Conservation (phyloP, 2,113 vertebrate genomes). For the Diglossa brunneiventris region DNA sequence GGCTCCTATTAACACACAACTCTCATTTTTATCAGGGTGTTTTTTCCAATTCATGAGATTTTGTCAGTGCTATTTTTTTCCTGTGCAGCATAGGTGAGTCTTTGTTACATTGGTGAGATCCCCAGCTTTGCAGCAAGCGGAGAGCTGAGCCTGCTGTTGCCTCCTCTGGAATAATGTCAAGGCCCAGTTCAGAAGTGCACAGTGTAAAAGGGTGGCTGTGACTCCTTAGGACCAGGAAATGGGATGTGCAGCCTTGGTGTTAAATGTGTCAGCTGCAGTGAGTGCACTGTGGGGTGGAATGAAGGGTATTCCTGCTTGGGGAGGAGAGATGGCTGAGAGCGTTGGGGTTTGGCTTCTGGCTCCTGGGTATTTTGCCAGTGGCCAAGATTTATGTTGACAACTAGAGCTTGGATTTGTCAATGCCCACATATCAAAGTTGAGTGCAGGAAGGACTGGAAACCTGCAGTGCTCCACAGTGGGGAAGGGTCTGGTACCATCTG, state of each 20-base stretch:
- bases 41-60: background rate
- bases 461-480: rapidly evolving
- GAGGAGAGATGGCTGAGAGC: background rate
- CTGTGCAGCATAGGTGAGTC: background rate
- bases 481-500: background rate
- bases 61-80: background rate
- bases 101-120: background rate
- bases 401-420: background rate
- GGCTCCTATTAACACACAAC: background rate
- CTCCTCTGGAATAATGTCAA: background rate
- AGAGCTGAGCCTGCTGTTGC: background rate
- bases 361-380: background rate
- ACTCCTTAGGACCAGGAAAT: background rate
- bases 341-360: background rate
- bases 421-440: background rate
- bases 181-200: background rate
- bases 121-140: background rate
- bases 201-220: background rate
- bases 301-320: background rate
- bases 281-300: background rate
- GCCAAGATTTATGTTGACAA: background rate
- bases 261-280: background rate
- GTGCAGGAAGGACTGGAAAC: background rate
- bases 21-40: background rate
- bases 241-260: background rate